Evolutionary conservation across 2,113 vertebrate genomes (phyloP), one percentile per base, ranked within the genome.

Genomic region (Amia ocellicauda): DNA sequence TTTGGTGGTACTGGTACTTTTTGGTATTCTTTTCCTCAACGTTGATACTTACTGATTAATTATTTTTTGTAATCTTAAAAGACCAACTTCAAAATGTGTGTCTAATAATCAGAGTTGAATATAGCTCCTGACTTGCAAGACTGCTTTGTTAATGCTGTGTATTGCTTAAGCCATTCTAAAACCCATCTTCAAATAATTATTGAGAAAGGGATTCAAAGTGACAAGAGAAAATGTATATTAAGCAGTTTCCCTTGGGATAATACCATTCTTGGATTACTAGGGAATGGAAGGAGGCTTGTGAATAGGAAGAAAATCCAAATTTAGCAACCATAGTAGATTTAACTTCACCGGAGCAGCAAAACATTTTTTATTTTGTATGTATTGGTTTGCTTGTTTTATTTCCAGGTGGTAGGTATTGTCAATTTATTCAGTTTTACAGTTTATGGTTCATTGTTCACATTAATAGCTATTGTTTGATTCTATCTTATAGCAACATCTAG

Each of bases 401-500:
- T 51, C 20, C 8, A 3, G 20, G 49, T 17, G 3, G 8, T 51
- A 19, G 20, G 17, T 8, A 19, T n/a, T 14, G 20, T 51, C 8
- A 2, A 51, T n/a, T 51, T 14, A 51, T 51, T 3, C 16, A 51
- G 20, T 8, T 51, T 14, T 22, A 51, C 16, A 22, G 17, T 19
- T 51, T 14, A 19, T 8, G 49, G 9, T 19, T 8, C 20, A 19
- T 22, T 14, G 8, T 51, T 8, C 8, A n/a, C 49, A 51, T 51
- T 51, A 51, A 51, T 51, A n/a, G 49, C 7, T 8, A 4, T 22
- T 51, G 2, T 17, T 19, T n/a, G 8, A 51, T 51, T 19, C 20
- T 89, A 81, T 88, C 80, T 86, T 86, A 87, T 67, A 89, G 88
- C 88, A 80, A 28, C 88, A 87, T 76, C 88, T 89, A 90, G 86